Conservation (phyloP, 2,113 vertebrate genomes). For the Symphodus melops region DNA sequence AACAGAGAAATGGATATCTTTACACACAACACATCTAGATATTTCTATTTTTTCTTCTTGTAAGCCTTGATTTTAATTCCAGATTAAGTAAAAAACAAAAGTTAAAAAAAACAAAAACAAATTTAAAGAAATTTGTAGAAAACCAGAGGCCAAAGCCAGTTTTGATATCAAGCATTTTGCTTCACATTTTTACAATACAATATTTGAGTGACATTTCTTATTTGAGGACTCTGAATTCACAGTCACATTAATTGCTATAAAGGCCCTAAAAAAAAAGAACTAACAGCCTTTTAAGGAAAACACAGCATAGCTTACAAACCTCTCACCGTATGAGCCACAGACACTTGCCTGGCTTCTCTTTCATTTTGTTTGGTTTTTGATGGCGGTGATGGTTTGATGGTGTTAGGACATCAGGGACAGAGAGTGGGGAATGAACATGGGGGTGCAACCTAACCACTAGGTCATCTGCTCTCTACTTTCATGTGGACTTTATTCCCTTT, state of each 20-base stretch:
- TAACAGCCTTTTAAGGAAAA: neutral
- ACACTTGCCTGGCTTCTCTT: conserved; percentile 29
- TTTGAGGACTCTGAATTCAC: neutral
- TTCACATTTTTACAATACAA: too few relatives aligned
- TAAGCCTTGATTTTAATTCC: too few relatives aligned
- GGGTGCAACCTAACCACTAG: too few relatives aligned
- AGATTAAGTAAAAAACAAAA: too few relatives aligned
- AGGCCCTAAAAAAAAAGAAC: neutral
- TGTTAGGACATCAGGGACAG: too few relatives aligned
- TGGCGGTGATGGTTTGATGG: too few relatives aligned
- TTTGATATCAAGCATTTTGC: too few relatives aligned
- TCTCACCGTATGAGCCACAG: neutral
- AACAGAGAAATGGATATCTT: neutral
- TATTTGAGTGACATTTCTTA: conserved; percentile 1
- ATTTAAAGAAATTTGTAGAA: too few relatives aligned
- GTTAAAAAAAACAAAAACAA: too few relatives aligned
- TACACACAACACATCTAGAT: neutral
- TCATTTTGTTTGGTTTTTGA: neutral
- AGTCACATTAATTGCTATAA: neutral
- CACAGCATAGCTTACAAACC: neutral
- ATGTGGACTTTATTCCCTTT: conserved; percentile 11
- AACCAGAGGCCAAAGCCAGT: neutral
- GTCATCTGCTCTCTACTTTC: conserved; percentile 2
- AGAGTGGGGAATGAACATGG: too few relatives aligned
- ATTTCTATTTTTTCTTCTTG: too few relatives aligned